phyloP scores from a whole-genome alignment of 2,113 vertebrate genomes.

The Meles meles region DNA sequence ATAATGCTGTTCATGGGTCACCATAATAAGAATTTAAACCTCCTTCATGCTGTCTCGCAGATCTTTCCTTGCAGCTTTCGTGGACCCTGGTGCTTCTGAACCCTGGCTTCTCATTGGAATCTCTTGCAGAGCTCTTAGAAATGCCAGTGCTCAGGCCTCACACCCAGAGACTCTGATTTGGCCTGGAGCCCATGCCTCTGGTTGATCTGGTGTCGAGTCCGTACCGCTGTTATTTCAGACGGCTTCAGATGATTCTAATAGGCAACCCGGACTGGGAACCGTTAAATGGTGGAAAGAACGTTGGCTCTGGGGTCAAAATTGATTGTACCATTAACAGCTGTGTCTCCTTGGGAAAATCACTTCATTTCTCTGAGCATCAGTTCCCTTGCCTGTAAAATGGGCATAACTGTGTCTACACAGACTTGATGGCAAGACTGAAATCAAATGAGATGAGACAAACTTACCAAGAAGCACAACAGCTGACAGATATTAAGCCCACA shows the following conservation, averaged over 20 bases:
- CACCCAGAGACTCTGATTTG: not conserved
- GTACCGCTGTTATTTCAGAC: not conserved
- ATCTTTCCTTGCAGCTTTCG: not conserved
- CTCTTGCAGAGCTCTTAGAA: not conserved
- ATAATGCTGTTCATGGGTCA: not conserved
- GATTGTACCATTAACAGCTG: not conserved
- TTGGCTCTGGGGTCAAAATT: not conserved
- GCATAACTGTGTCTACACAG: not conserved
- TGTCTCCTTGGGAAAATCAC: not conserved
- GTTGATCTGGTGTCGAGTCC: not conserved
- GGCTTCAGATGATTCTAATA: not conserved
- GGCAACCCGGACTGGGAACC: not conserved
- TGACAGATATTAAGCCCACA: not conserved
- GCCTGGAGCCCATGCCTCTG: not conserved
- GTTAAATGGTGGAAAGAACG: not conserved
- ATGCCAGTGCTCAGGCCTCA: not conserved
- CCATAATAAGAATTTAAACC: not conserved
- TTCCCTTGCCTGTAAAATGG: not conserved
- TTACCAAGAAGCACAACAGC: not conserved
- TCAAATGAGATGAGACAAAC: not conserved
- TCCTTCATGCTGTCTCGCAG: not conserved
- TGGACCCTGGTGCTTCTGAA: not conserved
- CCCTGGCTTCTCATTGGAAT: not conserved
- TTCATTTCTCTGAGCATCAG: not conserved
- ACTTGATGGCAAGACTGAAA: not conserved